phyloP scores from a whole-genome alignment of 2,888 invertebrate species.

The Pyrgus malvae region DNA sequence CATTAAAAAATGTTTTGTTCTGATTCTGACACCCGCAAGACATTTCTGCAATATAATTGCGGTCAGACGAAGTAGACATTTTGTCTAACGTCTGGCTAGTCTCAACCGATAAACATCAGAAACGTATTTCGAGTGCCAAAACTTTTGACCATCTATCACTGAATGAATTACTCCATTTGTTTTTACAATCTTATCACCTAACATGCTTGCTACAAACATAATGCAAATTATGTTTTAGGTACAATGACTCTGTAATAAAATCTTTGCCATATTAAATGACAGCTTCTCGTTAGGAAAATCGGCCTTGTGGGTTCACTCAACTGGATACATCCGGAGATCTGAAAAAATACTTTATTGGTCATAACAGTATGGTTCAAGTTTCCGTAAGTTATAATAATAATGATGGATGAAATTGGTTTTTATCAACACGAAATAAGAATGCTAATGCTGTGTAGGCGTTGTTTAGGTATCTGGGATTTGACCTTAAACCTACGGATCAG shows the following conservation, averaged over 20 bases:
- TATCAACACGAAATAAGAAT: conserved; percentile 31
- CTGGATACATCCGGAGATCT: conserved; percentile 25
- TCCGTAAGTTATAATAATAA: background rate
- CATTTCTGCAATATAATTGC: background rate
- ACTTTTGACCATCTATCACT: background rate
- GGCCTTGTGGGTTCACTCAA: conserved; percentile 41
- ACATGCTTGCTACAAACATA: background rate
- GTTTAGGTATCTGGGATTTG: conserved; percentile 38
- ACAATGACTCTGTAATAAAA: conserved; percentile 36
- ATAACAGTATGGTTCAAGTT: conserved; percentile 19
- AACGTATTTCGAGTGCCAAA: conserved; percentile 11
- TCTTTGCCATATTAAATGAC: conserved; percentile 36
- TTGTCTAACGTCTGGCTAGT: background rate
- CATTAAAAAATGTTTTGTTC: no score
- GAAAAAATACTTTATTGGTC: conserved; percentile 22
- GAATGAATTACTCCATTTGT: background rate
- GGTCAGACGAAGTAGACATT: background rate
- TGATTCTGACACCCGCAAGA: background rate
- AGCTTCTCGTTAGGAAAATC: conserved; percentile 35
- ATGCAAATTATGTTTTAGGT: conserved; percentile 24
- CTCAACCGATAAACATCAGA: conserved; percentile 4
- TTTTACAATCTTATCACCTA: background rate
- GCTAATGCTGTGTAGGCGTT: conserved; percentile 34
- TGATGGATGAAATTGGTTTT: conserved; percentile 27
- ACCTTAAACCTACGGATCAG: conserved; percentile 43